Conservation (phyloP, 2,888 invertebrate genomes). For the Nephrocerus scutellatus region DNA sequence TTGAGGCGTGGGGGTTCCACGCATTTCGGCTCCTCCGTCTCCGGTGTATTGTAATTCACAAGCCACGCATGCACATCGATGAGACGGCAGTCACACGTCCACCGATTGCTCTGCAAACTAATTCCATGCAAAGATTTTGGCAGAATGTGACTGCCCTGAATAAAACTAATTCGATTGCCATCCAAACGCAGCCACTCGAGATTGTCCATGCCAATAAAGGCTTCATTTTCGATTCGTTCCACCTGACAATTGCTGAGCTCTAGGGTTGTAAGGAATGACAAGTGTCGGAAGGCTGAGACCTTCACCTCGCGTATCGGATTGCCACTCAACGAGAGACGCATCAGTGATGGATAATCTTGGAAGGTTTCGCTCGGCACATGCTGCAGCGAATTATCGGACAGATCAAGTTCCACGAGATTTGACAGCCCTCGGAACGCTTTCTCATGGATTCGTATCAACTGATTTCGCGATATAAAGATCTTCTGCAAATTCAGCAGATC, state of each 20-base stretch:
- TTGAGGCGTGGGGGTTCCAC: conserved; percentile 61
- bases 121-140: conserved; percentile 74
- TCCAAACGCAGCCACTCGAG: conserved; percentile 80
- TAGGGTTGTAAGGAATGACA: conserved; percentile 69
- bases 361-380: conserved; percentile 73
- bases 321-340: conserved; percentile 72
- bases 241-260: conserved; percentile 78
- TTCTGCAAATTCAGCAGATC: conserved; percentile 80
- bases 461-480: conserved; percentile 73
- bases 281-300: conserved; percentile 64
- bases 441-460: conserved; percentile 68
- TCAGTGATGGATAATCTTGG: conserved; percentile 68
- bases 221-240: conserved; percentile 66
- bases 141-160: conserved; percentile 63
- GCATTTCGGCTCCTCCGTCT: conserved; percentile 72
- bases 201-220: conserved; percentile 72
- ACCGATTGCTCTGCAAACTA: conserved; percentile 77
- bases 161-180: conserved; percentile 68
- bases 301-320: conserved; percentile 73
- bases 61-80: conserved; percentile 73
- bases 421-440: conserved; percentile 76
- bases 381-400: conserved; percentile 73
- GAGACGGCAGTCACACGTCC: conserved; percentile 82
- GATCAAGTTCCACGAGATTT: conserved; percentile 81
- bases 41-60: conserved; percentile 66